Evolutionary conservation across 1,140 invertebrate species (phyloP), one percentile per base, ranked within the genome.

Genomic region (Hyphantria cunea): DNA sequence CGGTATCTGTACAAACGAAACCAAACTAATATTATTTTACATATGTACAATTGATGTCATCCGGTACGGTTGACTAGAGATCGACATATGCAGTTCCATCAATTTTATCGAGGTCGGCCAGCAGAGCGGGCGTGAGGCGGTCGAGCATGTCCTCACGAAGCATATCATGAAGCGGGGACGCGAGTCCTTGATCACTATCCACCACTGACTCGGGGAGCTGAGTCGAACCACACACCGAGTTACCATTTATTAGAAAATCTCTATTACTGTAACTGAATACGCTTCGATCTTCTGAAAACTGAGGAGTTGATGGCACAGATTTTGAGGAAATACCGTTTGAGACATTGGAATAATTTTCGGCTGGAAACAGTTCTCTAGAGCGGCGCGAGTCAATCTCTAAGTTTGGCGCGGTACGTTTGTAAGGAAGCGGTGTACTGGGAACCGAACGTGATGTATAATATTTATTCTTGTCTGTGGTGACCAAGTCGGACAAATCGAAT

Each of bases 261-360:
- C 92, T 81, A 54, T 92, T 92, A 71, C 92, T 93, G 72, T 94
- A 94, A 44, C 92, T 93, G 73, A 94, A 94, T 13, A 93, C 88
- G 56, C 76, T 90, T 48, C 87, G 69, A 25, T 91, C 91, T 64
- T 91, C 87, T 0, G 82, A 89, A 32, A 92, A 64, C 56, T 91
- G 82, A 33, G 94, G 93, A 39, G 93, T 94, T 2, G 93, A 93
- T 48, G 94, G 93, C 83, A 94, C 93, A 0, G 93, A 94, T 70
- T 93, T 93, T 0, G 93, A 94, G 49, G 91, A 92, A 68, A 73
- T 89, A 13, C 76, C 84, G 39, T 90, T 90, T 8, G 81, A 70
- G 25, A 74, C 39, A 47, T 69, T 74, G 1, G 78, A 70, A 64
- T 82, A 90, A 34, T 64, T 74, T 8, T 86, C 80, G 5, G 81